Base-by-base conservation (phyloP, 2,888 invertebrate species). In the Quadriops clusia region DNA sequence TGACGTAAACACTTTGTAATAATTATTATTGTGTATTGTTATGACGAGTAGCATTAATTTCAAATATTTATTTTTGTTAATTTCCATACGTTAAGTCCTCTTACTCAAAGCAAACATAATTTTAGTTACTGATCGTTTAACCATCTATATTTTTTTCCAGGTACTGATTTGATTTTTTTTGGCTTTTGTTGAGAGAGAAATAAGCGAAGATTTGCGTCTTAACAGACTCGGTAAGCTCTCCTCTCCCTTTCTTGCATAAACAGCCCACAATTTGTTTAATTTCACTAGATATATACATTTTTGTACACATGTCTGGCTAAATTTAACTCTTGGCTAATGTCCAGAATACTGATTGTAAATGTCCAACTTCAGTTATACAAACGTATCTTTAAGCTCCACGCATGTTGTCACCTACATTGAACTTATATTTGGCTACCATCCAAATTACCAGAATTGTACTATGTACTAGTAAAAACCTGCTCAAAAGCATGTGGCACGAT, bases 281-380 rank as follows among this genome's bases (percentile, higher is more conserved):
- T 32, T 27, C 32, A 25, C 18, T 12, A 23, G 21, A 22, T 33
- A 25, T 35, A 21, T 22, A 17, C 32, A 32, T 34, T 47, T 45
- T 43, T 41, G 41, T 45, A 45, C 48, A 47, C 43, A 46, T 45
- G 47, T 49, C 46, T 39, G 40, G 43, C 51, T 54, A 53, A 45
- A 51, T 48, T 51, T 56, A 54, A 45, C 46, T 47, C 43, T 50
- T 54, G 54, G 54, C 41, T 17, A 13, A 15, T 33, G 35, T 49
- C 48, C 49, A 50, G 40, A 16, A 33, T 30, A 23, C 30, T 30
- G 29, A 26, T 27, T 24, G 24, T 33, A 30, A 36, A 33, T 37
- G 34, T 32, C 28, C 29, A 34, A 37, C 25, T 28, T 32, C 32
- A 32, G 31, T 25, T 39, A 32, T 37, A 30, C 32, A 23, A 32